Base-by-base conservation (phyloP, 92 coral and sea anemone genomes). In the Nematostella vectensis region DNA sequence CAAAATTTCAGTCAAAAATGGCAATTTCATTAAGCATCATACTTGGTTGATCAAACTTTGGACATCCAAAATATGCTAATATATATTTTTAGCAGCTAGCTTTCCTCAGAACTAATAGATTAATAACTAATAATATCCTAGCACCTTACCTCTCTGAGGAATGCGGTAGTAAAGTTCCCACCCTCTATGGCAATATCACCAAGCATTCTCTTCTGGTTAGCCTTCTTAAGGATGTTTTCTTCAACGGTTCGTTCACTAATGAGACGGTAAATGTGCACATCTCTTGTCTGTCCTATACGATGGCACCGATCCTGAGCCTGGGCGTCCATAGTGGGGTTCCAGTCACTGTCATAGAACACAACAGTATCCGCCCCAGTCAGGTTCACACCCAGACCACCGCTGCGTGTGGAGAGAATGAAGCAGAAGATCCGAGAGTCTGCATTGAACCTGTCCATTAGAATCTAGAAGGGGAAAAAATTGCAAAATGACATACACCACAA, bases 311-410 rank as follows among this genome's bases (percentile, higher is more conserved):
- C 97, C 48, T 89, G 97, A 6, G 97, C 97, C 60, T 89, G 97
- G 12, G 97, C 97, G 67, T 89, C 97, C 97, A 89, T 89, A 3
- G 95, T 86, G 2, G 97, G 97, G 20, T 89, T 89, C 97, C 97
- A 89, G 64, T 89, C 97, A 55, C 97, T 89, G 49, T 89, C 97
- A 63, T 85, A 85, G 69, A 89, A 89, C 49, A 89, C 75, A 44
- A 89, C 97, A 0, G 97, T 89, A 59, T 89, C 97, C 22, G 97
- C 97, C 11, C 97, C 97, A 61, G 97, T 89, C 11, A 89, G 74
- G 58, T 89, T 89, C 13, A 89, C 97, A 55, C 97, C 97, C 25
- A 89, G 84, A 26, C 97, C 97, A 15, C 97, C 97, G 78, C 97
- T 89, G 40, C 97, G 95, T 0, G 97, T 89, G 16, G 97, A 89